These are phyloP conservation scores for Parapsyche elsis DNA, from an alignment of 1,140 invertebrate genomes.

Conservation along the genomic window DNA sequence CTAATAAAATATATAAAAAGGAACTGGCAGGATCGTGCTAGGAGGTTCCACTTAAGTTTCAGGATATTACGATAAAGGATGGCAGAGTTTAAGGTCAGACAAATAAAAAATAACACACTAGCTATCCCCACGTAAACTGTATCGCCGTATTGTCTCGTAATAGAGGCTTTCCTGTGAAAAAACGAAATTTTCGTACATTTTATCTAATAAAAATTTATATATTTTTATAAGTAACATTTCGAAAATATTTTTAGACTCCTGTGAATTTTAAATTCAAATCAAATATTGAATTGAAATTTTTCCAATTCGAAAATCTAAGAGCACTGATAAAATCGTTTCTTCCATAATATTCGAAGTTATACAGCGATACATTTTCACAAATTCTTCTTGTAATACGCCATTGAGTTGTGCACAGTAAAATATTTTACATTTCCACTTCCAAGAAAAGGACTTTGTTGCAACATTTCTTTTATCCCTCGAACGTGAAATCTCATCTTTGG, in stretches of 20 bases:
- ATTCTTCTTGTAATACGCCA: no score
- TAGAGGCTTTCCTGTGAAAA: not conserved
- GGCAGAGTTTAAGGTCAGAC: constrained; percentile 30
- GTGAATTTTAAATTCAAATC: no score
- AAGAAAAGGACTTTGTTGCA: not conserved
- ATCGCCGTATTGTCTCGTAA: constrained; percentile 8
- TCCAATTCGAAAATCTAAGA: no score
- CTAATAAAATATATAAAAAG: constrained; percentile 35
- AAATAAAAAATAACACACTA: constrained; percentile 40
- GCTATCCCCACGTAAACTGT: not conserved
- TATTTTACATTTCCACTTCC: not conserved
- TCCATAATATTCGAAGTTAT: no score
- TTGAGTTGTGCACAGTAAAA: no score
- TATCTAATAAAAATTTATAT: no score
- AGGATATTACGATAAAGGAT: constrained; percentile 35
- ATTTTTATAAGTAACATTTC: no score
- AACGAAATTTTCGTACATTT: not conserved
- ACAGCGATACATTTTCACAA: no score
- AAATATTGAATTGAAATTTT: no score
- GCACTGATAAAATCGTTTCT: no score
- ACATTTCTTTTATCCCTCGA: not conserved
- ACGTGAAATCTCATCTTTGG: not conserved
- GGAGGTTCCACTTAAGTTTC: not conserved
- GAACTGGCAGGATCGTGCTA: not conserved
- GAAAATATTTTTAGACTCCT: no score